phyloP scores from a whole-genome alignment of 2,888 invertebrate genomes.

The Prenolepis imparis region DNA sequence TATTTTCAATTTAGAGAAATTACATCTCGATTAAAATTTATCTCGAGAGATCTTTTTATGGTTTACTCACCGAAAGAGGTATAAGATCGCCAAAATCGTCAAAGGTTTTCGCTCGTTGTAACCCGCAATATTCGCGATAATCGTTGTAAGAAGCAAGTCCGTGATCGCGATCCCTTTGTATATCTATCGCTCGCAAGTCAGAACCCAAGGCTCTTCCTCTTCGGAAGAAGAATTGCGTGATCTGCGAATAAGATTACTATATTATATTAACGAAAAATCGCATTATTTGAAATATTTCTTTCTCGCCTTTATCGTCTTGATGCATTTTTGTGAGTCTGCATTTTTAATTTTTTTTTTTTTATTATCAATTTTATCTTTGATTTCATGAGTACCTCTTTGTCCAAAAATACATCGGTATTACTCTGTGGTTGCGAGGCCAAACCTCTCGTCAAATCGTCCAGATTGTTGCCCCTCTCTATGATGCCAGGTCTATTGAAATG shows the following conservation, averaged over 20 bases:
- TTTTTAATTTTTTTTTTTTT: neutral
- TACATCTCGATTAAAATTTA: neutral
- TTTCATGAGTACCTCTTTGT: constrained; percentile 89
- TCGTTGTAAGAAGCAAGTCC: constrained; percentile 93
- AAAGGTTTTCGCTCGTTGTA: constrained; percentile 90
- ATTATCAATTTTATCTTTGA: neutral
- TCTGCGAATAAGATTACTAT: constrained; percentile 85
- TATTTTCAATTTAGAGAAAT: neutral
- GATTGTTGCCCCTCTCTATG: constrained; percentile 89
- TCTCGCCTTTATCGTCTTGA: neutral
- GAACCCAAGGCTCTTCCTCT: constrained; percentile 91
- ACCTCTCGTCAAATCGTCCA: constrained; percentile 92
- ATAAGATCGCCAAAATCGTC: constrained; percentile 88
- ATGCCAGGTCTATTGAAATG: constrained; percentile 91
- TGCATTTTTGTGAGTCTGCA: neutral
- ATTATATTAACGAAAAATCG: neutral
- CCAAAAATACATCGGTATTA: constrained; percentile 92
- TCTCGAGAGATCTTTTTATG: constrained; percentile 77
- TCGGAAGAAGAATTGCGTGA: constrained; percentile 90
- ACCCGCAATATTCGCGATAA: constrained; percentile 92
- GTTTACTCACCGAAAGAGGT: constrained; percentile 67
- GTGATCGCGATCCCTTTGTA: constrained; percentile 95
- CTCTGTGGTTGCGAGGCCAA: constrained; percentile 92
- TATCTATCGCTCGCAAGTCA: constrained; percentile 93
- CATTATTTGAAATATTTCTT: neutral